Conservation (phyloP, 1,140 invertebrate species). For the Druon quercuslanigerum region DNA sequence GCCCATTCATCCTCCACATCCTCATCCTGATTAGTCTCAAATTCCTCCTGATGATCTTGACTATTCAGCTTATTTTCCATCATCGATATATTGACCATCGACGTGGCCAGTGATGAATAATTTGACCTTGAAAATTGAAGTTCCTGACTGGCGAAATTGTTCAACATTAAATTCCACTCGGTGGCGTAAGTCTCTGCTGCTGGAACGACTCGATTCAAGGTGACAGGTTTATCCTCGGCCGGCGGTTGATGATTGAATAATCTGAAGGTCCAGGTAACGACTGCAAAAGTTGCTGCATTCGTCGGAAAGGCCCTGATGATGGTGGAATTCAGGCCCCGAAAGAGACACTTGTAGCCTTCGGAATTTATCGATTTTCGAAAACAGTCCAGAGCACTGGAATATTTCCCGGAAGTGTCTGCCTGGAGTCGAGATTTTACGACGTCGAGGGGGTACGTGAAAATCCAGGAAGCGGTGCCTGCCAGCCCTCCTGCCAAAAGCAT, state of each 20-base stretch:
- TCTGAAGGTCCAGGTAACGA: conserved; percentile 85
- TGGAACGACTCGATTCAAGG: not conserved
- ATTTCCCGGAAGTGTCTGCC: conserved; percentile 80
- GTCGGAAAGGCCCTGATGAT: conserved; percentile 91
- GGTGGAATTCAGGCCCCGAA: conserved; percentile 85
- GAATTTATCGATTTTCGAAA: conserved; percentile 79
- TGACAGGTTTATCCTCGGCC: not conserved
- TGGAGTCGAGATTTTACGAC: conserved; percentile 93
- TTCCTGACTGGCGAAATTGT: not conserved
- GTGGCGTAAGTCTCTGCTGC: not conserved
- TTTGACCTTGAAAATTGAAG: not conserved
- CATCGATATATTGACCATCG: not conserved
- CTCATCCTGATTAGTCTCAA: too few species aligned
- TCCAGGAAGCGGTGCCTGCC: conserved; percentile 90
- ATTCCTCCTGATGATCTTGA: not conserved
- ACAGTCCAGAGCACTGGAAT: conserved; percentile 84
- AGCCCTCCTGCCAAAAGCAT: conserved; percentile 88
- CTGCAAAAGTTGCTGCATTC: conserved; percentile 93
- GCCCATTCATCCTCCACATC: too few species aligned
- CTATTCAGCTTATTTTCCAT: not conserved
- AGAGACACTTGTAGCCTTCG: conserved; percentile 83
- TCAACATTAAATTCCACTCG: not conserved
- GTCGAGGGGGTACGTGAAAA: conserved; percentile 90
- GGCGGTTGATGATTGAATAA: conserved; percentile 52
- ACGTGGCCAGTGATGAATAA: not conserved